phyloP scores from a whole-genome alignment of 2,113 vertebrate genomes.

The Gasterosteus nipponicus region DNA sequence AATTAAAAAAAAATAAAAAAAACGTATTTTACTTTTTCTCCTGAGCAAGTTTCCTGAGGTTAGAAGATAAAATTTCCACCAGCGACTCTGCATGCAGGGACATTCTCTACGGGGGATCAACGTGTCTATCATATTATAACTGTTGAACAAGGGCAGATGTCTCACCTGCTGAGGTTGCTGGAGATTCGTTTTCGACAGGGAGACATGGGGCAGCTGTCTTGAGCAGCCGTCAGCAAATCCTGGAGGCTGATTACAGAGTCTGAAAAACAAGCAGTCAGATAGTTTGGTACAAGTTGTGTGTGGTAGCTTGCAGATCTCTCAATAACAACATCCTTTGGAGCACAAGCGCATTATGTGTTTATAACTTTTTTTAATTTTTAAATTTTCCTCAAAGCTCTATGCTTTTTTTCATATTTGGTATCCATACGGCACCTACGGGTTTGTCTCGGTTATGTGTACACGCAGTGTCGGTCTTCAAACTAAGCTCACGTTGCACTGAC shows the following conservation, averaged over 20 bases:
- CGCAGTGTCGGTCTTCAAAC: background rate
- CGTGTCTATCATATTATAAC: background rate
- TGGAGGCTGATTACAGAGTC: constrained; percentile 90
- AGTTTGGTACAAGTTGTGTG: background rate
- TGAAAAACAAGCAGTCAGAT: constrained; percentile 56
- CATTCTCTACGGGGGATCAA: background rate
- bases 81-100: background rate
- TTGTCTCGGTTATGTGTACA: background rate
- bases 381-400: background rate
- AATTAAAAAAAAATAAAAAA: background rate
- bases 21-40: background rate
- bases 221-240: constrained; percentile 81
- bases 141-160: background rate
- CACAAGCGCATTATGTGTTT: background rate
- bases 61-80: background rate
- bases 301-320: background rate
- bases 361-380: background rate
- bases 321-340: background rate
- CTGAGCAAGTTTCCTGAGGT: background rate
- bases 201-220: constrained; percentile 75
- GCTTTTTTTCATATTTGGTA: background rate
- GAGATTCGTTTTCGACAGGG: constrained; percentile 77
- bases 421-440: background rate
- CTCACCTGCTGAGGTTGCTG: constrained; percentile 82
- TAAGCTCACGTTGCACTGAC: constrained; percentile 72